Conservation (phyloP, 2,888 invertebrate genomes). For the Ophion ventricosus region DNA sequence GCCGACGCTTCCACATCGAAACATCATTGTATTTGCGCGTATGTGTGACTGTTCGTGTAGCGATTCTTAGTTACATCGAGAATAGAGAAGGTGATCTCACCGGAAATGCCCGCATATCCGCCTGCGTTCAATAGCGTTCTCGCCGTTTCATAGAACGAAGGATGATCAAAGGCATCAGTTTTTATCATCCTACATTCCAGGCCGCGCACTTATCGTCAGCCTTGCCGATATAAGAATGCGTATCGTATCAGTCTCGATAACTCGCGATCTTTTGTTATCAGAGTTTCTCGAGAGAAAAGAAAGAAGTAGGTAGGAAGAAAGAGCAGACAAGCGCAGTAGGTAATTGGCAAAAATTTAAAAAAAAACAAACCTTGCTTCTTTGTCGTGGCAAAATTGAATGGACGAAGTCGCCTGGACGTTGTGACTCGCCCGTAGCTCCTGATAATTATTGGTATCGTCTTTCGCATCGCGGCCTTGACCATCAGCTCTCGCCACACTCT, state of each 20-base stretch:
- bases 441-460: conserved; percentile 45
- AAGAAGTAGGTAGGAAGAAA: not conserved
- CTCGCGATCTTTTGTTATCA: not conserved
- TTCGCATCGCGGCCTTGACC: conserved; percentile 41
- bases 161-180: conserved; percentile 5
- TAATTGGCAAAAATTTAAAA: not conserved
- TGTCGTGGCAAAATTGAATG: not conserved
- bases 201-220: not conserved
- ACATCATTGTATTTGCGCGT: not conserved
- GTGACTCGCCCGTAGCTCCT: conserved; percentile 10
- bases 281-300: not conserved
- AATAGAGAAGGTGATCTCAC: conserved; percentile 25
- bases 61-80: conserved; percentile 43
- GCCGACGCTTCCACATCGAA: not conserved
- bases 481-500: conserved; percentile 12
- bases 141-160: conserved; percentile 41
- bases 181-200: conserved; percentile 39
- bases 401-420: not conserved
- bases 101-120: conserved; percentile 60
- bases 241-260: not conserved
- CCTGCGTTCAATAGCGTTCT: conserved; percentile 41
- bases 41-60: conserved; percentile 21
- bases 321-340: not conserved
- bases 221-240: not conserved
- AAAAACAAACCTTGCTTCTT: not conserved